Conservation (phyloP, 2,113 vertebrate species). For the Ciconia maguari region DNA sequence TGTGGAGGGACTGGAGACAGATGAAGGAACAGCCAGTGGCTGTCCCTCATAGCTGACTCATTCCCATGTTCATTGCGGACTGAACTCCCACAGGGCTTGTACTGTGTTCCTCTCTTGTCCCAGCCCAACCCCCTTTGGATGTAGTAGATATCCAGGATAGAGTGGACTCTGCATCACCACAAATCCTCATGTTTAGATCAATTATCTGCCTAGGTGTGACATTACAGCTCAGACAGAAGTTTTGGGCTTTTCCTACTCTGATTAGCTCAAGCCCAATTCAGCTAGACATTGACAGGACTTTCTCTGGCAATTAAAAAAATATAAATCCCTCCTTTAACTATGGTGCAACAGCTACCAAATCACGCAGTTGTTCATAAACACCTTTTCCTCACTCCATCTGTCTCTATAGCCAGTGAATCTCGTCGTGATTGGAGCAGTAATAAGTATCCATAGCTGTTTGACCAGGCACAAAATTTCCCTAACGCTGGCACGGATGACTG, state of each 20-base stretch:
- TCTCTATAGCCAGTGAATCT: background rate
- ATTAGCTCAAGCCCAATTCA: background rate
- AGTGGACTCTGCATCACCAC: background rate
- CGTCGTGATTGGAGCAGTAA: background rate
- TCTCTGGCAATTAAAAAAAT: background rate
- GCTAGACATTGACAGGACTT: background rate
- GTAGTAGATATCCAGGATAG: background rate
- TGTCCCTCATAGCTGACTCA: background rate
- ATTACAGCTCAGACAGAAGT: background rate
- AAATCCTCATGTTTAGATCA: background rate
- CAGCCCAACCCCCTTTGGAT: background rate
- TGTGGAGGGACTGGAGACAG: background rate
- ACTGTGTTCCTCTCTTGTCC: background rate
- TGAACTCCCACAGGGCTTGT: background rate
- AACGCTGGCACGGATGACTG: fast-evolving
- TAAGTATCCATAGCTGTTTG: background rate
- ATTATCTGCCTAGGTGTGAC: background rate
- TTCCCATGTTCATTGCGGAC: background rate
- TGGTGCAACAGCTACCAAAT: background rate
- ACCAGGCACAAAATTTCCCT: background rate
- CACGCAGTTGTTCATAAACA: background rate
- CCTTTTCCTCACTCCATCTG: background rate
- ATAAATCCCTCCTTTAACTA: background rate
- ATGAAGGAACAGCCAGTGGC: background rate
- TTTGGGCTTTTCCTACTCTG: background rate